Percentiles rank a stretch among this genome's conserved stretches.
Conservation (phyloP, 2,888 invertebrate species). For the Metacarcinus magister region DNA sequence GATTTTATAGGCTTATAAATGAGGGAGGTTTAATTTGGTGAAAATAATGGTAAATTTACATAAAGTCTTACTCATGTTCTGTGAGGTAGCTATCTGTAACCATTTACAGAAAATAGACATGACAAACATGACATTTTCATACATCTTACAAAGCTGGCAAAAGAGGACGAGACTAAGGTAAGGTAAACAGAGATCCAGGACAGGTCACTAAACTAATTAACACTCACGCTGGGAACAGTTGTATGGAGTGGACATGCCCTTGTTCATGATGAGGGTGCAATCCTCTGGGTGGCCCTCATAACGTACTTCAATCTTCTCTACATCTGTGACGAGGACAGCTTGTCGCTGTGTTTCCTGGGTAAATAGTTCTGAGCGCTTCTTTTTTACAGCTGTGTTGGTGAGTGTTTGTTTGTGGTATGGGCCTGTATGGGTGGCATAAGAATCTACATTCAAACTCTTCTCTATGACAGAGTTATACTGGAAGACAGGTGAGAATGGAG, state of each 20-base stretch:
- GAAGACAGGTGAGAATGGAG: too few relatives aligned
- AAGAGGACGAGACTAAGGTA: too few relatives aligned
- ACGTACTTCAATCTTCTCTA: conserved; percentile 95
- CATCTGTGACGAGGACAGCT: conserved; percentile 89
- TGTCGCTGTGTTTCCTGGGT: conserved; percentile 91
- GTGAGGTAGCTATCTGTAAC: not conserved
- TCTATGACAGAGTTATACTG: too few relatives aligned
- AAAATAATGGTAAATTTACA: not conserved
- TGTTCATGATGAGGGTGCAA: conserved; percentile 94
- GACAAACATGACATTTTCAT: not conserved
- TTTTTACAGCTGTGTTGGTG: conserved; percentile 74
- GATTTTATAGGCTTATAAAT: too few relatives aligned
- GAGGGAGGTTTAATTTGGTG: too few relatives aligned
- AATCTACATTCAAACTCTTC: not conserved
- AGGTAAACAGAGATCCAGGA: too few relatives aligned
- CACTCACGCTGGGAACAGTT: conserved; percentile 95
- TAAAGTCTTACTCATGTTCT: not conserved
- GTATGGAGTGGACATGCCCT: conserved; percentile 94
- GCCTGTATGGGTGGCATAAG: conserved; percentile 57
- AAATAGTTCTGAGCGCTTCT: conserved; percentile 87
- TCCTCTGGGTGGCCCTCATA: conserved; percentile 91
- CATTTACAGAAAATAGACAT: not conserved
- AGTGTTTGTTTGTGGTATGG: conserved; percentile 83
- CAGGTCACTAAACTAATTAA: not conserved
- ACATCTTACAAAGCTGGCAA: too few relatives aligned